A percentile compares a stretch with the other conserved stretches of the same genome.
Evolutionary conservation across 1,140 invertebrate species (phyloP).

Genomic region (Heliconius nattereri): DNA sequence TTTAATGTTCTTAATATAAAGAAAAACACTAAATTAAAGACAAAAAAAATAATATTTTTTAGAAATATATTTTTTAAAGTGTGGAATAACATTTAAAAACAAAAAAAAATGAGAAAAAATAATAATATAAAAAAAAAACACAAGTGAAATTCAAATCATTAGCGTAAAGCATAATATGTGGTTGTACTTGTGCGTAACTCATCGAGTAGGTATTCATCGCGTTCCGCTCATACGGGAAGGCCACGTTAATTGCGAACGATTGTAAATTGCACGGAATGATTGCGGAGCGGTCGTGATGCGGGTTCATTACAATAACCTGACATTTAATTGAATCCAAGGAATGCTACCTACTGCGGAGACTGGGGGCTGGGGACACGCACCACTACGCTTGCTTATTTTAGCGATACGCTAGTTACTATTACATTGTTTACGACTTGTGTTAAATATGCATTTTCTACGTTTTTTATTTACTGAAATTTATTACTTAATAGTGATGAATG

Average conservation of each 20-base stretch:
- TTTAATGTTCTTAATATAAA: background rate
- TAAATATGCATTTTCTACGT: background rate
- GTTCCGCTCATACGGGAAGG: conserved; percentile 51
- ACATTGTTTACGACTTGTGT: background rate
- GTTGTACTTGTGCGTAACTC: conserved; percentile 35
- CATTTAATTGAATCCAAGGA: conserved; percentile 72
- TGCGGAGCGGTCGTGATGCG: conserved; percentile 65
- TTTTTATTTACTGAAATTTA: background rate
- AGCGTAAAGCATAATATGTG: conserved; percentile 35
- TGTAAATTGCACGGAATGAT: conserved; percentile 76
- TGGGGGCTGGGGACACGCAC: conserved; percentile 46
- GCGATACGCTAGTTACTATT: background rate
- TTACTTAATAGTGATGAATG: background rate
- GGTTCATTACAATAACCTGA: conserved; percentile 75
- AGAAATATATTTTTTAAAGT: too few species aligned
- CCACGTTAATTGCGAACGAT: conserved; percentile 73
- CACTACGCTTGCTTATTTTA: conserved; percentile 31
- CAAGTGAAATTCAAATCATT: conserved; percentile 30
- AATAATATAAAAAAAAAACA: conserved; percentile 20
- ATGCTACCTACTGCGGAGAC: conserved; percentile 52
- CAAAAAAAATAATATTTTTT: too few species aligned
- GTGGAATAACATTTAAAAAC: too few species aligned
- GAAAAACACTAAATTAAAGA: background rate
- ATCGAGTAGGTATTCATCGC: conserved; percentile 48
- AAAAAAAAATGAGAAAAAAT: background rate